A percentile compares a stretch with the other conserved stretches of the same genome.
Conservation (phyloP, 2,797 vertebrate genomes). For the Eurystomus glaucurus region DNA sequence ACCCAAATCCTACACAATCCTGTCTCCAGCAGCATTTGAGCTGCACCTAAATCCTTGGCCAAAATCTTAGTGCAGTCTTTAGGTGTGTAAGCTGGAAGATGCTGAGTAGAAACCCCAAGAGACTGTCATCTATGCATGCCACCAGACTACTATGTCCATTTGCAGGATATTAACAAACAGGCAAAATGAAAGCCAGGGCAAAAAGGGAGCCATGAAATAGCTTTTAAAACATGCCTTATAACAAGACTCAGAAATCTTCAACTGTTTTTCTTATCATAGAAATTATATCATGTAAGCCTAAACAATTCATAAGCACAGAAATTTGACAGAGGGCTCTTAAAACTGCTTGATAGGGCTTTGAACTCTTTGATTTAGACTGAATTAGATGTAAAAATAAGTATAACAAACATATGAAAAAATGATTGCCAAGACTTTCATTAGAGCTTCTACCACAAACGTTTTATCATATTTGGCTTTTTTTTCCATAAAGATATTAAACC, state of each 20-base stretch:
- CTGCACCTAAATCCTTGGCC: neutral
- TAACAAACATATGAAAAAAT: neutral
- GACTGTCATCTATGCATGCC: neutral
- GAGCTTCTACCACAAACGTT: neutral
- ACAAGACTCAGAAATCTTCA: neutral
- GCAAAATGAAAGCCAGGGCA: neutral
- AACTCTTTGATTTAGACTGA: neutral
- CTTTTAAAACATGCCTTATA: neutral
- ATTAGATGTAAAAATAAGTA: neutral
- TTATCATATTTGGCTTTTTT: neutral
- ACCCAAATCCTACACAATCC: neutral
- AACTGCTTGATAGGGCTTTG: neutral
- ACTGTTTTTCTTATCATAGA: neutral
- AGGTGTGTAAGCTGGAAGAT: neutral
- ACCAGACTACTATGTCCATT: neutral
- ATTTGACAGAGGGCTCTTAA: neutral
- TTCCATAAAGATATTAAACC: neutral
- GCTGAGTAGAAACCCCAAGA: neutral
- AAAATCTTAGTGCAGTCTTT: neutral
- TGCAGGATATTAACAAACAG: neutral
- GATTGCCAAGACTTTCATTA: neutral
- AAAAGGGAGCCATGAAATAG: neutral
- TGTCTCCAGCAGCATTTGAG: neutral
- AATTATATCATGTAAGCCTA: neutral
- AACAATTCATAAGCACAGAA: neutral